A percentile compares a stretch with the other conserved stretches of the same genome.
Conservation (phyloP, 2,888 invertebrate genomes). For the Pachycephus smyrnensis region DNA sequence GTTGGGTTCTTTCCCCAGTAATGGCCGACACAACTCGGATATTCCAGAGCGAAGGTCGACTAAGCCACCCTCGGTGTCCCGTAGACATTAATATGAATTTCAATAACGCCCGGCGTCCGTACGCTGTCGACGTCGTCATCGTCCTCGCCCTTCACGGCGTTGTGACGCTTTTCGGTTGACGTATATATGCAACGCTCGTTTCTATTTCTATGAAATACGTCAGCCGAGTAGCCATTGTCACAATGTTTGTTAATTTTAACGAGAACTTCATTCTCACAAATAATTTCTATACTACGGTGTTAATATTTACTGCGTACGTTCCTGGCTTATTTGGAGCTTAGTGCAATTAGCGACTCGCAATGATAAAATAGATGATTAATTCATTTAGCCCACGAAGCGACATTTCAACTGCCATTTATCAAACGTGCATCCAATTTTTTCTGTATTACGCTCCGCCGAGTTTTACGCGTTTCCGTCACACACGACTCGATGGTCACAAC, state of each 20-base stretch:
- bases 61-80: conserved; percentile 33
- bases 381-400: neutral
- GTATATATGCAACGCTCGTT: neutral
- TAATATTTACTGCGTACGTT: neutral
- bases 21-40: neutral
- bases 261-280: neutral
- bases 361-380: neutral
- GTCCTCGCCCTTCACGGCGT: too few species aligned
- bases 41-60: neutral
- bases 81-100: conserved; percentile 54
- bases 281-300: neutral
- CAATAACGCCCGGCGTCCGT: conserved; percentile 44
- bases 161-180: neutral
- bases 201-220: neutral
- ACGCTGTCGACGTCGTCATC: neutral
- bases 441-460: neutral
- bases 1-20: neutral
- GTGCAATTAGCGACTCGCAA: neutral
- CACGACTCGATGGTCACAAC: neutral
- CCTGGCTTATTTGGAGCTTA: neutral
- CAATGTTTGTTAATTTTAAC: neutral
- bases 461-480: neutral
- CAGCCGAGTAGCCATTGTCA: neutral
- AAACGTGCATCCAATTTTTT: neutral
- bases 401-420: neutral